Conservation (phyloP, 2,797 vertebrate genomes). For the Epinephelus awoara region DNA sequence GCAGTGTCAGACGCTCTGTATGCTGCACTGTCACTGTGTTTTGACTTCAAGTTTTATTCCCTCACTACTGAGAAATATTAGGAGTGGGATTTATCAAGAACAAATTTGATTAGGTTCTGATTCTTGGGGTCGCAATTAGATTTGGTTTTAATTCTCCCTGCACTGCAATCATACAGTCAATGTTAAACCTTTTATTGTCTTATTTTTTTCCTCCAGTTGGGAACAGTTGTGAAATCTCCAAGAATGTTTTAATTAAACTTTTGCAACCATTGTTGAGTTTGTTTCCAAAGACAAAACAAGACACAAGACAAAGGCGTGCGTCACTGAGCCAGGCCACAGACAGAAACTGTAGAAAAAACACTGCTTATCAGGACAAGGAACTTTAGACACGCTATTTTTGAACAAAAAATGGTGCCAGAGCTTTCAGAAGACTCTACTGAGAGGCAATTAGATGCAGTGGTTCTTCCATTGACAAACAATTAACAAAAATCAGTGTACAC, state of each 20-base stretch:
- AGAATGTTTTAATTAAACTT: slow-evolving; percentile 48
- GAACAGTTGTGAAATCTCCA: slow-evolving; percentile 27
- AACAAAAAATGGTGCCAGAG: background rate
- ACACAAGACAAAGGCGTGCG: background rate
- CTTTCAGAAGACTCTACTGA: background rate
- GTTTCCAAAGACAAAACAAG: slow-evolving; percentile 14
- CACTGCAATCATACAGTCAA: slow-evolving; percentile 44
- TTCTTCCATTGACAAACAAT: background rate
- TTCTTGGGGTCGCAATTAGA: slow-evolving; percentile 37
- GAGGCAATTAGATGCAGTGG: background rate
- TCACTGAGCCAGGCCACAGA: background rate
- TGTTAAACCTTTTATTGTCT: slow-evolving; percentile 47
- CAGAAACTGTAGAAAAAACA: background rate
- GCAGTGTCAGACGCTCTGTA: slow-evolving; percentile 21
- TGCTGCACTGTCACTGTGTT: slow-evolving; percentile 3
- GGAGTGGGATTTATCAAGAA: slow-evolving; percentile 26
- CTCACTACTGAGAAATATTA: slow-evolving; percentile 47
- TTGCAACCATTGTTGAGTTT: slow-evolving; percentile 17
- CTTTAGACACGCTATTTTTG: background rate
- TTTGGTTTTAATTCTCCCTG: slow-evolving; percentile 33
- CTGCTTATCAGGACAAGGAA: background rate
- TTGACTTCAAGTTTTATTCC: slow-evolving; percentile 26
- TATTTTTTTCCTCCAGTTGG: slow-evolving; percentile 3
- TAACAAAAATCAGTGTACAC: background rate
- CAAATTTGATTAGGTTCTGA: slow-evolving; percentile 48